Conservation (phyloP, 1,140 invertebrate species). For the Pseudoatta argentina region DNA sequence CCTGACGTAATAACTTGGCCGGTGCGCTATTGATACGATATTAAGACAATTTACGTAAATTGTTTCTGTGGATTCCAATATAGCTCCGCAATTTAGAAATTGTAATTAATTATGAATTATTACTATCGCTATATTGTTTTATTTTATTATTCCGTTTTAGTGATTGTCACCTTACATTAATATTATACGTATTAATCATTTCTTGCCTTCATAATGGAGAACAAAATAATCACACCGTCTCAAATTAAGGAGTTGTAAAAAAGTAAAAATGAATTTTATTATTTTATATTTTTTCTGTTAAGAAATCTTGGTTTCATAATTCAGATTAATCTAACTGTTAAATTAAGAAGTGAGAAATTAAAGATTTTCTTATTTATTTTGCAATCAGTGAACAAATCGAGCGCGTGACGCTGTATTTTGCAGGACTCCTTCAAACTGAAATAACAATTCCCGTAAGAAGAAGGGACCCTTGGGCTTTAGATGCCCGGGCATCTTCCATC, state of each 20-base stretch:
- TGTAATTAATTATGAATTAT: constrained; percentile 39
- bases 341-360: not conserved
- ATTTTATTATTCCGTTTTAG: constrained; percentile 12
- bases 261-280: not conserved
- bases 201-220: not conserved
- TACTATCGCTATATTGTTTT: constrained; percentile 4
- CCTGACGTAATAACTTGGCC: constrained; percentile 60
- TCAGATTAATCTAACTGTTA: not conserved
- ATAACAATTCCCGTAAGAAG: constrained; percentile 33
- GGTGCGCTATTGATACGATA: constrained; percentile 37
- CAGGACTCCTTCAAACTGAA: not conserved
- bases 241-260: not conserved
- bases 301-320: constrained; percentile 10
- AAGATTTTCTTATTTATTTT: constrained; percentile 8
- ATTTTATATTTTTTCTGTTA: not conserved
- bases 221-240: not conserved
- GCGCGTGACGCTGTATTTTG: constrained; percentile 5
- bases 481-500: not conserved
- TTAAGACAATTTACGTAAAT: constrained; percentile 61
- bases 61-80: constrained; percentile 13
- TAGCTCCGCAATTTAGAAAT: constrained; percentile 36
- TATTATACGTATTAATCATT: not conserved
- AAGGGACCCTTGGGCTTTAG: not conserved
- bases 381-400: not conserved
- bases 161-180: not conserved